Base-by-base conservation (phyloP, 2,113 vertebrate species). In the Morone chrysops region DNA sequence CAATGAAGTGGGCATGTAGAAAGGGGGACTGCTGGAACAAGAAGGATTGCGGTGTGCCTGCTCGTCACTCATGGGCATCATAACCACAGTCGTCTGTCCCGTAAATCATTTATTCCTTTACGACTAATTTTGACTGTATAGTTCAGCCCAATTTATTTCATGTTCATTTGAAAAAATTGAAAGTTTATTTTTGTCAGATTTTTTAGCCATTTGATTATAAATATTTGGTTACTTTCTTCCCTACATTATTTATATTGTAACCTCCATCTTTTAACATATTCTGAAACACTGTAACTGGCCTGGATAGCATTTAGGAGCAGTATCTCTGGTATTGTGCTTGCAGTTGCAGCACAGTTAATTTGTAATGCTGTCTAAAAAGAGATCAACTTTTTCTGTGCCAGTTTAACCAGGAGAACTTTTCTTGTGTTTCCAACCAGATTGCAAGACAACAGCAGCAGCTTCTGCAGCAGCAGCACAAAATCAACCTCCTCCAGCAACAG, bases 391-490 rank as follows among this genome's bases (percentile, higher is more conserved):
- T 72, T 76, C 56, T 22, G 59, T 48, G 38, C 31, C 48, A 53
- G 51, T 54, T 66, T 60, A 8, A 74, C 7, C 18, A 7, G n/a
- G 4, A 11, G 20, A 1, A 51, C 31, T 56, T 47, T 59, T 40
- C 59, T 65, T 91, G 89, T 91, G 83, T 82, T 79, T 60, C 62
- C 65, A 89, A 91, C 80, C 94, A 99, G 98, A 99, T 99, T 88
- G 98, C 98, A 91, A 97, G 98, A 96, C 98, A 99, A 95, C 98
- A 99, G 93, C 98, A 99, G 95, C 98, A 99, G 95, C 97, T 99
- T 94, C 95, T 99, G 94, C 98, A 99, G 95, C 98, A 99, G 95
- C 98, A 99, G 95, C 98, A 99, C 96, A 99, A 99, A 95, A 99
- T 99, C 96, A 99, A 99, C 96, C 97, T 99, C 92, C 97, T 99